Percentiles rank a stretch among this genome's conserved stretches.
These are phyloP conservation scores for Peribatodes rhomboidaria DNA, from an alignment of 2,888 invertebrate species.

Conservation along the genomic window DNA sequence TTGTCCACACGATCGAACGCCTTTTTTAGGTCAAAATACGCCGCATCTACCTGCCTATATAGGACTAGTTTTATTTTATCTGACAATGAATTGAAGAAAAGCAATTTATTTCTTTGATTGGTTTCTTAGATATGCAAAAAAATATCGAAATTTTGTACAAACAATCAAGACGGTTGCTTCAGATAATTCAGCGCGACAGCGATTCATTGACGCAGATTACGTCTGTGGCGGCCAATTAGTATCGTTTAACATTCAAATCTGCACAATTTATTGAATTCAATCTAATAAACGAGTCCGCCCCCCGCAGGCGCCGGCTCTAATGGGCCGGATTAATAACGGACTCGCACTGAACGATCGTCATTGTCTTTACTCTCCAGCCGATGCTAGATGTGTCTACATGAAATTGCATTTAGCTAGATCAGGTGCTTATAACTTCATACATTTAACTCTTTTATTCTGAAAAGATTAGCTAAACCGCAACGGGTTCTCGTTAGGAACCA, in stretches of 20 bases:
- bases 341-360: background rate
- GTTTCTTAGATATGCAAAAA: background rate
- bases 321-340: slow-evolving; percentile 1
- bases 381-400: background rate
- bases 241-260: slow-evolving; percentile 13
- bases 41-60: too few species aligned
- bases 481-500: too few species aligned
- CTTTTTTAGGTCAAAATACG: too few species aligned
- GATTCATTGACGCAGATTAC: slow-evolving; percentile 3
- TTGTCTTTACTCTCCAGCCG: background rate
- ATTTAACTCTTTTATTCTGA: too few species aligned
- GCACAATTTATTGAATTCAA: slow-evolving; percentile 14
- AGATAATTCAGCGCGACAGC: background rate
- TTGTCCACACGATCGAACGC: too few species aligned
- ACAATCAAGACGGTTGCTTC: background rate
- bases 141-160: background rate
- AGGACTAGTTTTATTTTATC: too few species aligned
- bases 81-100: background rate
- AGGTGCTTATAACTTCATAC: too few species aligned
- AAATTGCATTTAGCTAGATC: background rate
- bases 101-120: background rate
- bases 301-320: background rate
- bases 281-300: slow-evolving; percentile 1
- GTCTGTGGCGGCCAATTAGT: background rate
- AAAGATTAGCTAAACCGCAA: too few species aligned